Base-by-base conservation (phyloP, 2,888 invertebrate genomes). In the Thereva unica region DNA sequence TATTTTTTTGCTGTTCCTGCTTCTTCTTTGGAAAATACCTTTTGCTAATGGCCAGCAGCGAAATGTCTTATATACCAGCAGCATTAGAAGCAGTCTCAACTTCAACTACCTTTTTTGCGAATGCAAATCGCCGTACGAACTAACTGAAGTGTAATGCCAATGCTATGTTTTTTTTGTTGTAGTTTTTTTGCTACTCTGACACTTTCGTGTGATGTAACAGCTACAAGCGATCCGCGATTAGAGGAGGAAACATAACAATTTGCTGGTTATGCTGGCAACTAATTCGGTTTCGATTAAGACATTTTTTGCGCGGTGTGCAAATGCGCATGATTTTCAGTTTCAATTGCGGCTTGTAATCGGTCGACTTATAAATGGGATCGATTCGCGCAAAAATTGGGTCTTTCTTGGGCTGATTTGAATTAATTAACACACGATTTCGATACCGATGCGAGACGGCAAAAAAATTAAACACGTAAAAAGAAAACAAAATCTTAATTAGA, bases 241-340 rank as follows among this genome's bases (percentile, higher is more conserved):
- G 23, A 23, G 23, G 23, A 23, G 47, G 49, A 59, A 59, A 47
- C 59, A 12, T 35, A 37, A 38, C 38, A 49, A 59, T 59, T 59
- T 49, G 45, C 47, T 59, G 23, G 5, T 49, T 47, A 23, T 47
- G 23, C 45, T 45, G 45, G n/a, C 44, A 5, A n/a, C 37, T 57
- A 57, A 57, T 57, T 57, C 45, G 44, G 45, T 59, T 59, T 59
- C 47, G 37, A 37, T 47, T 38, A 49, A 47, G 49, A 12, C 34
- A 37, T n/a, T 44, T 56, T 56, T 59, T 59, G 9, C 38, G 12
- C 23, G 23, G 42, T 23, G 23, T 23, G 23, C 2, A 23, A 23
- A 23, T 23, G 23, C 23, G 40, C 41, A 7, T 55, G 55, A 59
- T 59, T 49, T 59, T 59, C 59, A 59, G 37, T 59, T 59, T 49